These are phyloP conservation scores for Puntigrus tetrazona DNA, from an alignment of 2,113 vertebrate genomes.

Conservation along the genomic window DNA sequence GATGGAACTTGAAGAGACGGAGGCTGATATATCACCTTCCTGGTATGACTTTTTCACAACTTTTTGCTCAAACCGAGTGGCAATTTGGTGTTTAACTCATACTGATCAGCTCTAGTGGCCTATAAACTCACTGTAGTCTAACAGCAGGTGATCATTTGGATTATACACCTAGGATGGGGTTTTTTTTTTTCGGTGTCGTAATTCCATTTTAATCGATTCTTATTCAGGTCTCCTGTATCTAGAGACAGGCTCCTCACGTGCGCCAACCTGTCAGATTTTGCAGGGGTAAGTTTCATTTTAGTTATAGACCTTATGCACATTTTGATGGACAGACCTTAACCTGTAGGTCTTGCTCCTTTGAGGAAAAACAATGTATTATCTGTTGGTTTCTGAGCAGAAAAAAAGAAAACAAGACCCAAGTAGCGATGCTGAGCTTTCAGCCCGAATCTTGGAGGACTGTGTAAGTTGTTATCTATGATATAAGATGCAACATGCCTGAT, in stretches of 20 bases:
- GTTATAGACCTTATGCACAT: background rate
- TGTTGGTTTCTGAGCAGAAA: conserved; percentile 70
- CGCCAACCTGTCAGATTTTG: conserved; percentile 65
- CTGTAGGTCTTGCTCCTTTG: conserved; percentile 35
- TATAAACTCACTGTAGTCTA: background rate
- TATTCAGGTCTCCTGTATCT: conserved; percentile 58
- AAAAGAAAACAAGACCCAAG: conserved; percentile 78
- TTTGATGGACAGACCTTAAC: conserved; percentile 10
- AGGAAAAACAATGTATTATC: conserved; percentile 39
- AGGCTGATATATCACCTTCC: conserved; percentile 65
- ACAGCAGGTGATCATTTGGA: background rate
- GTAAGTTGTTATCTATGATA: conserved; percentile 58
- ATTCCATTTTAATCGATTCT: conserved; percentile 10
- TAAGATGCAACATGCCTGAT: background rate
- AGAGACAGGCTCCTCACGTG: conserved; percentile 61
- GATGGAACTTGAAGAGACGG: conserved; percentile 73
- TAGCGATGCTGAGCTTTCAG: conserved; percentile 59
- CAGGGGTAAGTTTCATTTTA: conserved; percentile 66
- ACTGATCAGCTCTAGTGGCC: background rate
- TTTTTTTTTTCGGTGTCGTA: background rate
- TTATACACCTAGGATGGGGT: background rate
- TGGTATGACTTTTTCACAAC: conserved; percentile 63
- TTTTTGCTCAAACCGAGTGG: background rate
- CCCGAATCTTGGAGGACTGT: conserved; percentile 67
- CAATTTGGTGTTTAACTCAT: background rate